Evolutionary conservation across 2,888 invertebrate genomes (phyloP).

Genomic region (Omphaloscelis lunosa): DNA sequence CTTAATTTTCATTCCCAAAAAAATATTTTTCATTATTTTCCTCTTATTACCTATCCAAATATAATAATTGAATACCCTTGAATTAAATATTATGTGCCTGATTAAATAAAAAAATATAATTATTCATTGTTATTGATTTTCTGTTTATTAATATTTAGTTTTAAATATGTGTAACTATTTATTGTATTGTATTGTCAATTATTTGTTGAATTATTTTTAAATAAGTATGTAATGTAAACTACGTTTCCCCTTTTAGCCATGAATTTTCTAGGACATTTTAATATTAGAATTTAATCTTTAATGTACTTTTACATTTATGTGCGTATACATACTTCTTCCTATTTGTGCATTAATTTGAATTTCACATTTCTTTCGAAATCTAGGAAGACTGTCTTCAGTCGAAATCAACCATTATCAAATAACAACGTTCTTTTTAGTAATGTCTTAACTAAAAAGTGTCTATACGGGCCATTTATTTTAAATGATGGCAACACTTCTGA

Average conservation of each 20-base stretch:
- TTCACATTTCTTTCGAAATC: conserved; percentile 2
- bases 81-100: conserved; percentile 67
- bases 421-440: not conserved
- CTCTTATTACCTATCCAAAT: conserved; percentile 46
- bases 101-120: conserved; percentile 55
- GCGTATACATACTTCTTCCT: conserved; percentile 11
- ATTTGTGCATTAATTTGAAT: conserved; percentile 7
- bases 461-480: conserved; percentile 1
- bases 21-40: conserved; percentile 16
- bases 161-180: conserved; percentile 62
- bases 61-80: conserved; percentile 61
- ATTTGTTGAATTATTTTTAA: conserved; percentile 66
- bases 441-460: not conserved
- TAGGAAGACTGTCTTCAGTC: conserved; percentile 27
- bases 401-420: conserved; percentile 5
- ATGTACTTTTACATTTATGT: conserved; percentile 30
- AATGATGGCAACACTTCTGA: conserved; percentile 5
- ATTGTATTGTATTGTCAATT: conserved; percentile 64
- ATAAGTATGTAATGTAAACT: conserved; percentile 40
- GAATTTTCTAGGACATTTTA: conserved; percentile 43
- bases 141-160: conserved; percentile 60
- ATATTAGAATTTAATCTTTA: conserved; percentile 22
- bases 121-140: conserved; percentile 66
- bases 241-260: conserved; percentile 39
- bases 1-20: conserved; percentile 9